Conservation (phyloP, 2,797 vertebrate species). For the Masticophis lateralis region DNA sequence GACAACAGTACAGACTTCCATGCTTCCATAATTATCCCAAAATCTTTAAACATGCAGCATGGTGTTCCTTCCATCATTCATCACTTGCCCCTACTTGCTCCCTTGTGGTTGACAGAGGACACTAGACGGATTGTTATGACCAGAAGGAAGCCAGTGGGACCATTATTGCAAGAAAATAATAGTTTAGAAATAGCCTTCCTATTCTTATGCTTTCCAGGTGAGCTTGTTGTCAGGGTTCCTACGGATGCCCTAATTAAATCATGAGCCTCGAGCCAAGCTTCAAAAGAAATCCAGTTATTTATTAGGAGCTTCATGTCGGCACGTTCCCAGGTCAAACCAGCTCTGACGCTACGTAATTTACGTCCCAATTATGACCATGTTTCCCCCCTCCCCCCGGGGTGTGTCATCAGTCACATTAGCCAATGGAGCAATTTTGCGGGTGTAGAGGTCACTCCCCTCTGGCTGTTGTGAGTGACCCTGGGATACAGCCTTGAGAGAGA, state of each 20-base stretch:
- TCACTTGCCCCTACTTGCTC: background rate
- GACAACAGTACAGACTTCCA: background rate
- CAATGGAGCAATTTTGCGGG: fast-evolving
- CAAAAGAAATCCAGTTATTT: too few species aligned
- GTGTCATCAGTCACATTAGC: too few species aligned
- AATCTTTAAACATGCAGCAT: background rate
- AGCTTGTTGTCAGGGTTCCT: background rate
- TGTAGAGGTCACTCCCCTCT: too few species aligned
- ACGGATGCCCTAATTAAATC: too few species aligned
- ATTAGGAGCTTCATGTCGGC: too few species aligned
- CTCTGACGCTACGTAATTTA: too few species aligned
- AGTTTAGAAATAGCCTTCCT: background rate
- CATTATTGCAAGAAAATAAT: background rate
- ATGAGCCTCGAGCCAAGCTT: too few species aligned
- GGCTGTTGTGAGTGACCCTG: too few species aligned
- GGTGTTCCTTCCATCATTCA: background rate
- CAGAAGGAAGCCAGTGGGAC: background rate
- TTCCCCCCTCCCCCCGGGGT: too few species aligned
- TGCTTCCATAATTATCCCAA: background rate
- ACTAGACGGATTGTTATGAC: background rate
- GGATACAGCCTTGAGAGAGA: too few species aligned
- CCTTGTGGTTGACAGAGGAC: background rate
- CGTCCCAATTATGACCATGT: too few species aligned
- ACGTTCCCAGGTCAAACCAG: too few species aligned
- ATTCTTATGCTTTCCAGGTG: background rate